Evolutionary conservation across 1,140 invertebrate species (phyloP).

Genomic region (Proales similis): DNA sequence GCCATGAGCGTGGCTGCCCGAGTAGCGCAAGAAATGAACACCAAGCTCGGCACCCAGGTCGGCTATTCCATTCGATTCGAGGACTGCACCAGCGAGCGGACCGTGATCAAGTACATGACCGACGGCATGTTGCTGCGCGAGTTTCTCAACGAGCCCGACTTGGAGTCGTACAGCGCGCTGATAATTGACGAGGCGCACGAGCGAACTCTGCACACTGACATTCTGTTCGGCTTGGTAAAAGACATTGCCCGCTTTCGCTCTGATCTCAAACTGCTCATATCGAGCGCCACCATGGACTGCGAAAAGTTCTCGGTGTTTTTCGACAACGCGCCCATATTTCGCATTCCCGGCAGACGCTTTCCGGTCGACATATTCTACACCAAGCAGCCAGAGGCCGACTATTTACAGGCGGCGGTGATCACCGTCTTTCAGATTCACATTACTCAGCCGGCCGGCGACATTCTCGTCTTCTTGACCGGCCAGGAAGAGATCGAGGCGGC

Average conservation of each 20-base stretch:
- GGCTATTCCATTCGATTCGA: conserved; percentile 72
- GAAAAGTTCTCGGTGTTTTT: conserved; percentile 97
- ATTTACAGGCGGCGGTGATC: conserved; percentile 91
- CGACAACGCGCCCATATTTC: conserved; percentile 93
- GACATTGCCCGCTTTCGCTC: conserved; percentile 88
- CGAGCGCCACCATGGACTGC: conserved; percentile 93
- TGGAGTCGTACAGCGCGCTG: conserved; percentile 88
- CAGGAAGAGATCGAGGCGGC: conserved; percentile 91
- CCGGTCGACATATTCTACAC: conserved; percentile 96
- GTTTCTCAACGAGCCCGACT: conserved; percentile 90
- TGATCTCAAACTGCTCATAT: conserved; percentile 91
- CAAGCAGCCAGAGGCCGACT: conserved; percentile 96
- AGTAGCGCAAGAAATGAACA: conserved; percentile 65
- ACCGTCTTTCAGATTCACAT: conserved; percentile 95
- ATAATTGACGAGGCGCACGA: conserved; percentile 99
- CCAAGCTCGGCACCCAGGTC: conserved; percentile 64
- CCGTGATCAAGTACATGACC: conserved; percentile 96
- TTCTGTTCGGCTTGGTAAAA: conserved; percentile 94
- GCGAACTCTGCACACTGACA: conserved; percentile 91
- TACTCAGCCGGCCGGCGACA: conserved; percentile 80
- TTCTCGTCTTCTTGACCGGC: conserved; percentile 92
- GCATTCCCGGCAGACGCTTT: conserved; percentile 77
- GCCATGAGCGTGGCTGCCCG: conserved; percentile 70
- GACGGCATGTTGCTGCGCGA: conserved; percentile 95
- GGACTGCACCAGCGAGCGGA: conserved; percentile 67